Conservation (phyloP, 2,113 vertebrate genomes). For the Gymnocephalus cernua region DNA sequence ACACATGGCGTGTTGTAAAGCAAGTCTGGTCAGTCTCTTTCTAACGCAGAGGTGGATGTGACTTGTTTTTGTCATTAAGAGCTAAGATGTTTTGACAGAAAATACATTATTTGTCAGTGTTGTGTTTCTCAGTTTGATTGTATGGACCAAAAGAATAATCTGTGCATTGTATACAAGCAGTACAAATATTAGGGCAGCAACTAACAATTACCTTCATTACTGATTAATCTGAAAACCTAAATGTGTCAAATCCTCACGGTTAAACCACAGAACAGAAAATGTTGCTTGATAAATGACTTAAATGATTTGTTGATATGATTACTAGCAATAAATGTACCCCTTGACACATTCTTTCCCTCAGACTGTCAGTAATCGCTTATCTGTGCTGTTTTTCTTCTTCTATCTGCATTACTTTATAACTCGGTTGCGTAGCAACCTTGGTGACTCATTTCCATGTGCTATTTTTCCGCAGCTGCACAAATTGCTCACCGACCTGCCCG, state of each 20-base stretch:
- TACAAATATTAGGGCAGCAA: not conserved
- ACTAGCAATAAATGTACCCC: not conserved
- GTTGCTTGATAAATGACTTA: not conserved
- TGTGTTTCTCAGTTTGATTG: slow-evolving; percentile 18
- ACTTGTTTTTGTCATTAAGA: slow-evolving; percentile 15
- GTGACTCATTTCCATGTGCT: slow-evolving; percentile 74
- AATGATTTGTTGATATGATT: not conserved
- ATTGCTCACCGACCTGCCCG: slow-evolving; percentile 94
- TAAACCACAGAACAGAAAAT: not conserved
- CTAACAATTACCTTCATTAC: not conserved
- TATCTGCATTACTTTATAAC: slow-evolving; percentile 50
- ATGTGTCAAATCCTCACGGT: not conserved
- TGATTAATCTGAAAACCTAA: not conserved
- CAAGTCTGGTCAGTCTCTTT: slow-evolving; percentile 27
- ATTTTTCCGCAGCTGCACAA: slow-evolving; percentile 89
- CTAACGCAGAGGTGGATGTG: slow-evolving; percentile 10
- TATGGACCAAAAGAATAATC: not conserved
- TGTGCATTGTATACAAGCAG: not conserved
- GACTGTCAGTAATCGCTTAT: not conserved
- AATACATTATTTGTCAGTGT: not conserved
- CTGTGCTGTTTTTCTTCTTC: slow-evolving; percentile 9
- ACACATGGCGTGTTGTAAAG: slow-evolving; percentile 29
- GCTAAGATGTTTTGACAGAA: not conserved
- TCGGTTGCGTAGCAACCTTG: slow-evolving; percentile 57
- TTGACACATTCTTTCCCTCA: not conserved